Conservation (phyloP, 2,888 invertebrate genomes). For the Lasiommata megera region DNA sequence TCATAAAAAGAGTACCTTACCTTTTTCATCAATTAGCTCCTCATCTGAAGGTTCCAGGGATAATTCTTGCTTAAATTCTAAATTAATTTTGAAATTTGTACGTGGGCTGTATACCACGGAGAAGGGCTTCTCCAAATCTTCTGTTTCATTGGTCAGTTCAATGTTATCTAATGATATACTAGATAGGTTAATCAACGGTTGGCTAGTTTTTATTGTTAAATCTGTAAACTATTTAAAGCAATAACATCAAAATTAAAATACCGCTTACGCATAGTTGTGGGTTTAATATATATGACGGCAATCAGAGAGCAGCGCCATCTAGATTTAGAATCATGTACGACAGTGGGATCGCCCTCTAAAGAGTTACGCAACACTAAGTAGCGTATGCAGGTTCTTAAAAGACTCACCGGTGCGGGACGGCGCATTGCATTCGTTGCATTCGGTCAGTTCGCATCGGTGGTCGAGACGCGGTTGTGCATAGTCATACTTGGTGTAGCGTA, state of each 20-base stretch:
- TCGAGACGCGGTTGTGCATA: too few species aligned
- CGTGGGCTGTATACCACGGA: constrained; percentile 30
- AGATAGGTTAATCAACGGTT: constrained; percentile 38
- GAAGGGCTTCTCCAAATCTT: constrained; percentile 32
- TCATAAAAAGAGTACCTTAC: constrained; percentile 22
- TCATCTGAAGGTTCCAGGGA: constrained; percentile 39
- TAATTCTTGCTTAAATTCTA: constrained; percentile 54
- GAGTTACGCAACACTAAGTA: too few species aligned
- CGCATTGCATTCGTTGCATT: too few species aligned
- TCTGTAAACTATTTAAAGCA: constrained; percentile 45
- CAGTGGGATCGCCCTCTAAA: too few species aligned
- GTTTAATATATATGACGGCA: too few species aligned
- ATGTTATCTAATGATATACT: constrained; percentile 35
- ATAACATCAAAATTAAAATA: background rate
- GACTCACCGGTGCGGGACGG: too few species aligned
- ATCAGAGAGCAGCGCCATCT: too few species aligned
- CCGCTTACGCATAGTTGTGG: too few species aligned
- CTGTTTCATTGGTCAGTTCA: constrained; percentile 35
- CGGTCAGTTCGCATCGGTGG: too few species aligned
- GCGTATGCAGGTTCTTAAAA: too few species aligned
- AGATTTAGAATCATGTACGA: too few species aligned
- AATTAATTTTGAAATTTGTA: constrained; percentile 41
- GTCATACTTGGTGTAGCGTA: too few species aligned
- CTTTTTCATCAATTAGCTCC: constrained; percentile 45
- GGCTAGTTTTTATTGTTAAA: constrained; percentile 35